Evolutionary conservation across 1,140 invertebrate species (phyloP).

Genomic region (Carposina sasakii): DNA sequence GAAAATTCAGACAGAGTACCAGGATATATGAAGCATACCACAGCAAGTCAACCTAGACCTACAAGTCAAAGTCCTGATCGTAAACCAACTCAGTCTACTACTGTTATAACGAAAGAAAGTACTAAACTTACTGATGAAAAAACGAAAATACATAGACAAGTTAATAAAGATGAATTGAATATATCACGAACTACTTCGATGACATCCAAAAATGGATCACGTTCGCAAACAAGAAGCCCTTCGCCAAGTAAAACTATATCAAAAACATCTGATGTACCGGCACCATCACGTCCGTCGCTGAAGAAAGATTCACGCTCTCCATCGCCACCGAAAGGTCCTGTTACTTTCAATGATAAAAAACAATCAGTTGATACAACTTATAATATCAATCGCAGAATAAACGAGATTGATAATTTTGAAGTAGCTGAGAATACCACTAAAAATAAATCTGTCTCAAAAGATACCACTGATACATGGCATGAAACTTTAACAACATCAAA

Average conservation of each 20-base stretch:
- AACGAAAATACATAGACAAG: constrained; percentile 45
- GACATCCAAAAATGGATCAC: too few species aligned
- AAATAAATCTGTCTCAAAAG: constrained; percentile 15
- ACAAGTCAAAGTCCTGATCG: constrained; percentile 6
- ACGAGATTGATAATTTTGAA: constrained; percentile 2
- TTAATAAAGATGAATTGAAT: constrained; percentile 17
- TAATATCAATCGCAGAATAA: constrained; percentile 6
- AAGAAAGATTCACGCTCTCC: constrained; percentile 18
- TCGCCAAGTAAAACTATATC: constrained; percentile 24
- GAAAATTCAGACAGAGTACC: constrained; percentile 32
- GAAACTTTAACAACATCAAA: too few species aligned
- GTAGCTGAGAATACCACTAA: constrained; percentile 2
- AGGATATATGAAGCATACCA: constrained; percentile 45
- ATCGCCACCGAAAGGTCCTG: constrained; percentile 23
- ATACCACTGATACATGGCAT: too few species aligned
- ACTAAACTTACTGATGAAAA: constrained; percentile 57
- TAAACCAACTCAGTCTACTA: constrained; percentile 18
- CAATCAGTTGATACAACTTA: too few species aligned
- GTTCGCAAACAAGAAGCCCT: constrained; percentile 11
- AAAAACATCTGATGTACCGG: too few species aligned
- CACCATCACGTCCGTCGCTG: constrained; percentile 9
- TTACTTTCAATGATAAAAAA: constrained; percentile 17
- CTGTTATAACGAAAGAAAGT: constrained; percentile 41
- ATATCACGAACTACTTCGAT: constrained; percentile 3
- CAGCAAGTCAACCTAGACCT: constrained; percentile 28